phyloP scores from a whole-genome alignment of 2,888 invertebrate species.

The Corythucha ciliata region DNA sequence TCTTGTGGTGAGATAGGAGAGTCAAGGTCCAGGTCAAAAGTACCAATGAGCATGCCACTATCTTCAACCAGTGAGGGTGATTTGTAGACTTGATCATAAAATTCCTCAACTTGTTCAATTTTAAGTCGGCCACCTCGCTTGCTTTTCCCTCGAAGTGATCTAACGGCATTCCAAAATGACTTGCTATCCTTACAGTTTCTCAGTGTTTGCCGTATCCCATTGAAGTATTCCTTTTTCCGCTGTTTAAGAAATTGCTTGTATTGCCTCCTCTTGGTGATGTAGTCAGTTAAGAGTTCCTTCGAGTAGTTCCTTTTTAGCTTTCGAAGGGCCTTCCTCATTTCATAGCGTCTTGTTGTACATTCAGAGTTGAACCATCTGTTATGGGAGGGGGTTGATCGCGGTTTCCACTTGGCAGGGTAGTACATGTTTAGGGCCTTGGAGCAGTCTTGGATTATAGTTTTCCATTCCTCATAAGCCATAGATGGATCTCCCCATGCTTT shows the following conservation, averaged over 20 bases:
- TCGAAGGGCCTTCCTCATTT: background rate
- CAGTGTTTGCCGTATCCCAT: background rate
- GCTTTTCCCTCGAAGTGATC: background rate
- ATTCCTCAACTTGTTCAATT: background rate
- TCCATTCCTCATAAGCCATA: too few relatives aligned
- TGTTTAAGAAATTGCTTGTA: background rate
- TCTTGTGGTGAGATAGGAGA: background rate
- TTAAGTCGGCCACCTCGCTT: background rate
- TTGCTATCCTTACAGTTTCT: background rate
- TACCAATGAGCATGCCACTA: background rate
- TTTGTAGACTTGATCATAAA: background rate
- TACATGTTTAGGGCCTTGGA: too few relatives aligned
- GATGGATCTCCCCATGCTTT: too few relatives aligned
- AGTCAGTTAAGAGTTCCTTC: too few relatives aligned
- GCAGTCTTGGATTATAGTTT: too few relatives aligned
- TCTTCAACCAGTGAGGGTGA: background rate
- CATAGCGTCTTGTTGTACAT: background rate
- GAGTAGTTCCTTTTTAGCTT: background rate
- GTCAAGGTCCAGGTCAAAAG: background rate
- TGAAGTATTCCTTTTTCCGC: background rate
- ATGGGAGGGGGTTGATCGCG: too few relatives aligned
- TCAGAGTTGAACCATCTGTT: background rate
- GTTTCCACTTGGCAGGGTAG: too few relatives aligned
- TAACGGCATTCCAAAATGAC: slow-evolving; percentile 3
- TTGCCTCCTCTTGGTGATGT: background rate